These are phyloP conservation scores for Zaprionus inermis DNA, from an alignment of 1,140 invertebrate genomes.

Conservation along the genomic window DNA sequence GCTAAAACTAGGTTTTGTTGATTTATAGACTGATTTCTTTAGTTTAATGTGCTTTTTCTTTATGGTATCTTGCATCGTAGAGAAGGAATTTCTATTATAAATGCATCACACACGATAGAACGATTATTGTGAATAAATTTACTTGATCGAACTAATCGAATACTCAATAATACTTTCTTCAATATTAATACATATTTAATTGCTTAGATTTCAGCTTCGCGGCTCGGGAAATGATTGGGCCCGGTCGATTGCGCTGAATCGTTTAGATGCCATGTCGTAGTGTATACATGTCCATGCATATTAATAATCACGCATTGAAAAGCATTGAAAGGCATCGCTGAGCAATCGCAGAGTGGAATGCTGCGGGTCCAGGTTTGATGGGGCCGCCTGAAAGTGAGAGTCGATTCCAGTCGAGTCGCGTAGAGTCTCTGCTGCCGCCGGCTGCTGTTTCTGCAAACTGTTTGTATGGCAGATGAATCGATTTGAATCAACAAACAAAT, in stretches of 20 bases:
- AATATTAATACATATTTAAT: no score
- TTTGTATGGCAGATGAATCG: constrained; percentile 52
- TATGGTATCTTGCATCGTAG: no score
- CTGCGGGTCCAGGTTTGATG: constrained; percentile 57
- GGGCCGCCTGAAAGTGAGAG: constrained; percentile 61
- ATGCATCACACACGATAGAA: no score
- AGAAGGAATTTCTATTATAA: no score
- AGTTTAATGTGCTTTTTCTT: no score
- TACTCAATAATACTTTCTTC: no score
- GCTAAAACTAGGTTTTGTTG: no score
- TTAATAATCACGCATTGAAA: constrained; percentile 48
- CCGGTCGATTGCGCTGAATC: background rate
- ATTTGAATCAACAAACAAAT: constrained; percentile 66
- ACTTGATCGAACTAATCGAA: no score
- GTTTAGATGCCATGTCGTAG: background rate
- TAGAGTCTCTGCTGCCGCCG: no score
- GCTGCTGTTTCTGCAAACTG: constrained; percentile 3
- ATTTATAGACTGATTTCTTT: no score
- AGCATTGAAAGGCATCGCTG: constrained; percentile 39
- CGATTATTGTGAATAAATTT: no score
- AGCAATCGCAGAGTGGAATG: constrained; percentile 50
- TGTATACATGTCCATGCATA: constrained; percentile 39
- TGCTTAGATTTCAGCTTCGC: background rate
- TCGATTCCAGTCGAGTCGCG: constrained; percentile 6
- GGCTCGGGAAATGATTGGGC: background rate